Conservation (phyloP, 2,797 vertebrate genomes). For the Oreochromis grahami region DNA sequence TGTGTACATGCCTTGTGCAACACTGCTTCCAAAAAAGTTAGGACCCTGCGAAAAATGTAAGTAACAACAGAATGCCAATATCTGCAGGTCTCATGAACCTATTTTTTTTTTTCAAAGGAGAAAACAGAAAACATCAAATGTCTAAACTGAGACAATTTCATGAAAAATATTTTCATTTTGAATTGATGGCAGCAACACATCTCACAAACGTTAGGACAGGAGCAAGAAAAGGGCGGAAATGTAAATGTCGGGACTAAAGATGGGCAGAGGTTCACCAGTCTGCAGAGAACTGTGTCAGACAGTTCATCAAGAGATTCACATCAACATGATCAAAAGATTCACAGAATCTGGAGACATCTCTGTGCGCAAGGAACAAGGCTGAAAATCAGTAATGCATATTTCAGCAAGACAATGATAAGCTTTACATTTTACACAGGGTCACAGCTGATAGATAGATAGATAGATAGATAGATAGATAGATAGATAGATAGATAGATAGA, state of each 20-base stretch:
- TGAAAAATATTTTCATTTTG: background rate
- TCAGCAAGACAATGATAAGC: background rate
- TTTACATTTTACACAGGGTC: background rate
- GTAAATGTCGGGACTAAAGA: background rate
- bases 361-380: background rate
- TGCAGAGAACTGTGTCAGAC: background rate
- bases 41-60: background rate
- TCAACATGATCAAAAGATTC: background rate
- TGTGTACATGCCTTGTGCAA: background rate
- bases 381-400: background rate
- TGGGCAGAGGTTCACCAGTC: background rate
- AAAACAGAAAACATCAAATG: background rate
- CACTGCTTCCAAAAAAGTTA: background rate
- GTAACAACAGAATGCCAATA: background rate
- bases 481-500: no score
- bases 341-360: background rate
- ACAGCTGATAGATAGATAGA: background rate
- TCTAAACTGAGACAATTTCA: background rate
- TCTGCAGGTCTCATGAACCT: background rate
- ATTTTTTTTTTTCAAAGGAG: no score
- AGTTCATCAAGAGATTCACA: background rate
- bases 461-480: no score
- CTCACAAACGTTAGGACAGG: background rate
- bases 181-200: background rate
- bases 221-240: background rate